Conservation (phyloP, 2,888 invertebrate genomes). For the Sarcophaga subvicina region DNA sequence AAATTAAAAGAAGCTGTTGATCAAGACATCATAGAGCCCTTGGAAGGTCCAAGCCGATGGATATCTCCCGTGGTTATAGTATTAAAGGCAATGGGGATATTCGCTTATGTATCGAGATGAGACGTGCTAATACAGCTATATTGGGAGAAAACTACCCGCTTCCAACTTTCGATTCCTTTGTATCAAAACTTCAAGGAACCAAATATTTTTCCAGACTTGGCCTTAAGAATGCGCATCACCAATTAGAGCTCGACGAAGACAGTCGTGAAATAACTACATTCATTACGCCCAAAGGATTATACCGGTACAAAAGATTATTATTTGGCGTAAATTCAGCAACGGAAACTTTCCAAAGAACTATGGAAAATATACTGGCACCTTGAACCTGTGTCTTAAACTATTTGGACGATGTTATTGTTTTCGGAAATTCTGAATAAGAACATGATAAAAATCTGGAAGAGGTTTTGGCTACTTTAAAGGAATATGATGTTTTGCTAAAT, state of each 20-base stretch:
- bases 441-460: no score
- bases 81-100: not conserved
- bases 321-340: slow-evolving; percentile 76
- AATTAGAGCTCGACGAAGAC: no score
- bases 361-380: slow-evolving; percentile 72
- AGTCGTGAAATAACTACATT: slow-evolving; percentile 57
- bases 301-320: slow-evolving; percentile 76
- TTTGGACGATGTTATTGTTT: slow-evolving; percentile 70
- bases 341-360: slow-evolving; percentile 61
- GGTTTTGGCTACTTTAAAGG: no score
- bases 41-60: slow-evolving; percentile 70
- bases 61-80: slow-evolving; percentile 44
- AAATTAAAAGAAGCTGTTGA: slow-evolving; percentile 69
- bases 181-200: no score
- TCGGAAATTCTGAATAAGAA: slow-evolving; percentile 69
- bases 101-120: slow-evolving; percentile 35
- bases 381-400: slow-evolving; percentile 69
- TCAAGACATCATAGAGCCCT: slow-evolving; percentile 75
- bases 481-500: no score
- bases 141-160: not conserved
- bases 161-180: no score
- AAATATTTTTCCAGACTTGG: no score
- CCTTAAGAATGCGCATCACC: no score
- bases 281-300: slow-evolving; percentile 66
- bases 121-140: slow-evolving; percentile 37